phyloP scores from a whole-genome alignment of 2,797 vertebrate genomes.

The Naso thynnoides region DNA sequence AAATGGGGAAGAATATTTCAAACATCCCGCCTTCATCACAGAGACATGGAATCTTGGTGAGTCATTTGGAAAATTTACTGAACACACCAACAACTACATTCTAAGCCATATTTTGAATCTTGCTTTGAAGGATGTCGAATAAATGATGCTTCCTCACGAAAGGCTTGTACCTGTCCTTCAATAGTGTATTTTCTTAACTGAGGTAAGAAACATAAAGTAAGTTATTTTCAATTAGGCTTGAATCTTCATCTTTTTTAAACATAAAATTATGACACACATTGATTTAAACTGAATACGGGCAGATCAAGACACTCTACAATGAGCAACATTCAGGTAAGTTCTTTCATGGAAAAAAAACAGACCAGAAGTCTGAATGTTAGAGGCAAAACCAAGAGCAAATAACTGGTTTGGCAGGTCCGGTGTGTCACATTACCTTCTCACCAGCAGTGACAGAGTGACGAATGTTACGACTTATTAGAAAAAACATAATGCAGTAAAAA shows the following conservation, averaged over 20 bases:
- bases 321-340: background rate
- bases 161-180: background rate
- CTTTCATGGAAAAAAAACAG: background rate
- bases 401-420: slow-evolving; percentile 41
- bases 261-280: background rate
- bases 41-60: too few species aligned
- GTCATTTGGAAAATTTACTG: too few species aligned
- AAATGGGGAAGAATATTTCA: too few species aligned
- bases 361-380: background rate
- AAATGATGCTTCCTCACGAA: background rate
- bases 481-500: background rate
- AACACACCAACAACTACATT: too few species aligned
- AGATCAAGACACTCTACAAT: background rate
- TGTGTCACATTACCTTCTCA: background rate
- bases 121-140: background rate
- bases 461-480: background rate
- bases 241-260: background rate
- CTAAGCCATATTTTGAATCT: too few species aligned
- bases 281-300: background rate
- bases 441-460: background rate
- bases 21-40: too few species aligned
- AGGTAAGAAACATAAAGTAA: background rate
- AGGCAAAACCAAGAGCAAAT: background rate
- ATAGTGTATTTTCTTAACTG: background rate
- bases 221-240: background rate